Evolutionary conservation across 2,888 invertebrate genomes (phyloP), one percentile per base, ranked within the genome.

Genomic region (Herminia tarsipennalis): DNA sequence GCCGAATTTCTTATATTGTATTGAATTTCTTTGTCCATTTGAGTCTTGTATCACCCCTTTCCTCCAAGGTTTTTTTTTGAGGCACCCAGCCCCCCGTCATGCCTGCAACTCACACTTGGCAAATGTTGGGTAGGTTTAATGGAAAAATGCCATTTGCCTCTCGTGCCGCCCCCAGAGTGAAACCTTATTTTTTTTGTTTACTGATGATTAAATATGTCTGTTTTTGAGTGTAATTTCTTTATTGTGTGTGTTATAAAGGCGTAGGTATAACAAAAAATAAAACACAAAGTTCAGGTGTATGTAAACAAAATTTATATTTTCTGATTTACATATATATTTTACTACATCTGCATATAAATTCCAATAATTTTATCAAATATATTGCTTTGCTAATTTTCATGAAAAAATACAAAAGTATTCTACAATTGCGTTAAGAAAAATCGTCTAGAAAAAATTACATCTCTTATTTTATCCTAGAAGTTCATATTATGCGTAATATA

Each of bases 351-450:
- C 77, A 70, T 70, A 79, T 73, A 78, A 78, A 78, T 78, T 78
- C 73, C 72, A 83, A 83, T 80, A 80, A 64, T 76, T 78, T 73
- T 88, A 89, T 88, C 83, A 87, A 88, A 89, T 82, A 88, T 88
- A 89, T 88, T 90, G 89, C 88, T 90, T 87, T 76, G 78, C 81
- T 83, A 82, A 76, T 57, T 62, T 79, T 71, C 75, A 78, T 89
- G 88, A 83, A 91, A 89, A 90, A 91, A 88, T 90, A 89, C 88
- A 91, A 91, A 91, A 91, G 83, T 86, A 84, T 78, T 78, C 79
- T 83, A 85, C 71, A 76, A 77, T 80, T 80, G 85, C 77, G 68
- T 81, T 86, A 84, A 71, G 77, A 83, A 83, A 83, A 86, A 81
- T 80, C 69, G 73, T 82, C 83, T 88, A 87, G 83, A 86, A 88